Evolutionary conservation across 2,113 vertebrate species (phyloP), one percentile per base, ranked within the genome.

Genomic region (Baryphthengus martii): DNA sequence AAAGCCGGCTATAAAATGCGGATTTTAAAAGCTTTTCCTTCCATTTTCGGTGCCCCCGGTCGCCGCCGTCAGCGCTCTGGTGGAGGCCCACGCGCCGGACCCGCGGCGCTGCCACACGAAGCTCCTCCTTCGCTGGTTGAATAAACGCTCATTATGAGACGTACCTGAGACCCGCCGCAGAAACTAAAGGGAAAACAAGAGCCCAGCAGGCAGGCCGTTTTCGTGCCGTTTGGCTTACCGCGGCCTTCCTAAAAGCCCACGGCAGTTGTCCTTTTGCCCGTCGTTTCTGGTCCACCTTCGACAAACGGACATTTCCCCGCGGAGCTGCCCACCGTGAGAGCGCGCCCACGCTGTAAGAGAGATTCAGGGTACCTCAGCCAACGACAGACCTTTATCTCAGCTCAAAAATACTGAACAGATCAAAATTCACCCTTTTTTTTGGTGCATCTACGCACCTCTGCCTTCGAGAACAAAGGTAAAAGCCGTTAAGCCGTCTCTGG

Each of bases 241-340:
- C 3, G 65, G 62, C 11, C n/a, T 19, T 70, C 62, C 89, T 4
- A 6, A 33, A 4, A 0, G 0, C 4, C 0, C 2, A 19, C 3
- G 3, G 75, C 31, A 7, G 75, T 45, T 3, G 0, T 14, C 35
- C 66, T n/a, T 3, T 11, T 6, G 47, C 84, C 21, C 65, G 3
- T 10, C 2, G 0, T 0, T 67, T 49, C 67, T 0, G 0, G 4
- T 1, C 0, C 2, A 58, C 28, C 85, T 53, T 33, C 83, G 19
- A 3, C 17, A 10, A 31, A 37, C 39, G 0, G 0, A 9, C 9
- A 1, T 8, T 29, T 10, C 58, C 93, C 50, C 17, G 5, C 0
- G 1, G 62, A 47, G 40, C 23, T 85, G 65, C 76, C 55, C 83
- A 5, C 17, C 3, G 0, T 11, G 47, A 33, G 14, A 37, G 29